Conservation (phyloP, 1,140 invertebrate species). For the Agrypnia vestita region DNA sequence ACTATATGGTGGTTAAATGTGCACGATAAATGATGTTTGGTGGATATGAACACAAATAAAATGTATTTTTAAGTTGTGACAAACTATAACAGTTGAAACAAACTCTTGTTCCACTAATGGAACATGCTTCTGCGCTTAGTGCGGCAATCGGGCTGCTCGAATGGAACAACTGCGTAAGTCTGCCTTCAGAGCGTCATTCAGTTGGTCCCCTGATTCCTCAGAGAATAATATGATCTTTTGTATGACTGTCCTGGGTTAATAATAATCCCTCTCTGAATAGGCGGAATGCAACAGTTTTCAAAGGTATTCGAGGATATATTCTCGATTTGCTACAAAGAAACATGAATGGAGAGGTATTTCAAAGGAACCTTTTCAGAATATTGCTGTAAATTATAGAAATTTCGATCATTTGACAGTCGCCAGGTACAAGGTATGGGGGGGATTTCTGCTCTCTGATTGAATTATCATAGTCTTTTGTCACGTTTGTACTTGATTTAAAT, state of each 20-base stretch:
- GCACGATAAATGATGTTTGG: too few species aligned
- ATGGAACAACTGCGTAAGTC: slow-evolving; percentile 26
- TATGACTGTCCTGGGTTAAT: background rate
- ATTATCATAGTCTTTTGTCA: background rate
- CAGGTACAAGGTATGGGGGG: background rate
- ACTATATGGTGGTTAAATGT: too few species aligned
- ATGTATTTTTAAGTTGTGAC: slow-evolving; percentile 32
- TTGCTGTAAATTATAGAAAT: slow-evolving; percentile 34
- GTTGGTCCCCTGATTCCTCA: background rate
- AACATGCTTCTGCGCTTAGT: slow-evolving; percentile 37
- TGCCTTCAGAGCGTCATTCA: background rate
- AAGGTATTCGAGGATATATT: slow-evolving; percentile 19
- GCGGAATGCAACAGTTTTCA: slow-evolving; percentile 33
- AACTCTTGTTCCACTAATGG: slow-evolving; percentile 3
- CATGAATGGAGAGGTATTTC: slow-evolving; percentile 20
- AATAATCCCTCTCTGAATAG: slow-evolving; percentile 26
- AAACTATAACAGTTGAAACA: slow-evolving; percentile 2
- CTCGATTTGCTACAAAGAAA: slow-evolving; percentile 14
- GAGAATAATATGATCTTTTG: slow-evolving; percentile 30
- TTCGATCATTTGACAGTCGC: slow-evolving; percentile 23
- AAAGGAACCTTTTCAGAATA: background rate
- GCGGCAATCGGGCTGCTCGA: background rate
- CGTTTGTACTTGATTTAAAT: background rate
- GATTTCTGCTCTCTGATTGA: slow-evolving; percentile 22
- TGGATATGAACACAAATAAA: too few species aligned